Evolutionary conservation across 2,113 vertebrate species (phyloP).

Genomic region (Oceanites oceanicus): DNA sequence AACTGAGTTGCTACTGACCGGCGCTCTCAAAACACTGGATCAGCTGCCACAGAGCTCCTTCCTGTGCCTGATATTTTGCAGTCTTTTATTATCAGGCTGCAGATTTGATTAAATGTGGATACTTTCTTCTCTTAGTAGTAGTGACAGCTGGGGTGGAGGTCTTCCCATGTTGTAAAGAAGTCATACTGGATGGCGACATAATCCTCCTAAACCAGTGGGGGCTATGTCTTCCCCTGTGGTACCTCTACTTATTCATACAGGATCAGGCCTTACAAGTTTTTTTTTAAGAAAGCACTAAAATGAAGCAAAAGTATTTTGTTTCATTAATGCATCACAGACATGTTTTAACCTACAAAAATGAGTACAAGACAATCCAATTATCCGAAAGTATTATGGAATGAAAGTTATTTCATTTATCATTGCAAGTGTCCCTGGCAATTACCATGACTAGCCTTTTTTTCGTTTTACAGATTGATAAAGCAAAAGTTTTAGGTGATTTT

Average conservation of each 20-base stretch:
- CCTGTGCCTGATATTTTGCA: not conserved
- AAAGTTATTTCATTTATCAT: not conserved
- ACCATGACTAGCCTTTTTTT: not conserved
- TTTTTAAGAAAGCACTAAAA: not conserved
- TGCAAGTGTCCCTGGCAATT: not conserved
- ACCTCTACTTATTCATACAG: not conserved
- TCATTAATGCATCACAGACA: not conserved
- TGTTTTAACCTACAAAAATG: not conserved
- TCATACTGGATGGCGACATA: not conserved
- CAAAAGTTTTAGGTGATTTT: not conserved
- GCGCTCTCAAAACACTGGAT: not conserved
- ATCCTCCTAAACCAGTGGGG: not conserved
- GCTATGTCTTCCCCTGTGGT: not conserved
- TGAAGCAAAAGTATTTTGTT: not conserved
- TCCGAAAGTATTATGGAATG: not conserved
- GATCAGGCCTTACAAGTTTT: not conserved
- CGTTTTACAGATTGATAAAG: not conserved
- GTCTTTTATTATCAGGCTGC: not conserved
- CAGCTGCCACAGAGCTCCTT: not conserved
- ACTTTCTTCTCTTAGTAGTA: not conserved
- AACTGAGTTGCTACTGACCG: not conserved
- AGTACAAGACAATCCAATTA: not conserved
- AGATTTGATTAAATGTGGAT: not conserved
- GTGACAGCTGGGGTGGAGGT: not conserved
- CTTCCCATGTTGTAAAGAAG: not conserved